Conservation (phyloP, 2,113 vertebrate genomes). For the Aramus guarauna region DNA sequence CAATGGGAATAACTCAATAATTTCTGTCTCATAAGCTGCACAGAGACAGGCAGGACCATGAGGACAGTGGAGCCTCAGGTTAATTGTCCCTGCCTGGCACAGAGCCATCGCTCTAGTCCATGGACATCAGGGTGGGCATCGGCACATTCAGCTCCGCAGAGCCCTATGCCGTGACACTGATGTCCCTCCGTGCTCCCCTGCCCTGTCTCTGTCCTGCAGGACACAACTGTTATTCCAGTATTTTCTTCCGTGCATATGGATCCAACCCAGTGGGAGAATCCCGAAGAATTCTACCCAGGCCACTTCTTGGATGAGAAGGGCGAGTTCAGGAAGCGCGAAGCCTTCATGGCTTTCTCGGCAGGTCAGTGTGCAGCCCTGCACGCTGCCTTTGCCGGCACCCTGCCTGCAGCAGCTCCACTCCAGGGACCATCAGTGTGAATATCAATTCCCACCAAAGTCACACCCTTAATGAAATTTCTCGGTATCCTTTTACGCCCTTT, state of each 20-base stretch:
- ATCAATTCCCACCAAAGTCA: rapidly evolving
- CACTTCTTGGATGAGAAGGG: constrained; percentile 53
- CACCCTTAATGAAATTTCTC: neutral
- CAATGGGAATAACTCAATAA: neutral
- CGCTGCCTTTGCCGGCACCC: rapidly evolving
- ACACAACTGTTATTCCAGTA: neutral
- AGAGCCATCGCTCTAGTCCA: neutral
- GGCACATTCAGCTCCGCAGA: neutral
- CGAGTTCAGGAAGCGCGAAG: constrained; percentile 21
- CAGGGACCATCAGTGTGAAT: neutral
- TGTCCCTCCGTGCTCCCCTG: neutral
- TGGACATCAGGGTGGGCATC: rapidly evolving
- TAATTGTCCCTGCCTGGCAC: neutral
- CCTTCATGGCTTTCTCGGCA: constrained; percentile 50
- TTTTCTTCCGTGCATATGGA: constrained; percentile 19
- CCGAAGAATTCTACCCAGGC: neutral
- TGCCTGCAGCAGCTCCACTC: rapidly evolving
- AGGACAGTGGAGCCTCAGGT: rapidly evolving
- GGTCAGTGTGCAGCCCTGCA: neutral
- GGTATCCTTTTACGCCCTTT: rapidly evolving
- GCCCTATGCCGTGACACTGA: rapidly evolving
- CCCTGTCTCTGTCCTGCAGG: neutral
- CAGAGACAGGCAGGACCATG: rapidly evolving
- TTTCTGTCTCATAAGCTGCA: neutral
- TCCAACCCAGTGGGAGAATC: constrained; percentile 41